These are phyloP conservation scores for Laspeyria flexula DNA, from an alignment of 2,888 invertebrate genomes.

Conservation along the genomic window DNA sequence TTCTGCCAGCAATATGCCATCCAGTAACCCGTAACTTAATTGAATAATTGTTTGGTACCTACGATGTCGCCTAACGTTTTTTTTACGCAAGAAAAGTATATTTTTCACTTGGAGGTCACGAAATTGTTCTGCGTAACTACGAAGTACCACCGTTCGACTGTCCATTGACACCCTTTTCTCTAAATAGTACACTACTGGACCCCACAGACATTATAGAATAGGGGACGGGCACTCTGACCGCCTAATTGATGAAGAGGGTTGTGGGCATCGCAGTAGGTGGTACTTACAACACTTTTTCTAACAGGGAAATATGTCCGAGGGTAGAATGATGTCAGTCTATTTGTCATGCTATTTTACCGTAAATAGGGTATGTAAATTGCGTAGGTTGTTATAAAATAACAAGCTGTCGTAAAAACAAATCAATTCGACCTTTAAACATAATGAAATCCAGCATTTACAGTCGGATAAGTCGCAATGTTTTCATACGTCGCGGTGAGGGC, in stretches of 20 bases:
- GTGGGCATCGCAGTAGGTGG: conserved; percentile 11
- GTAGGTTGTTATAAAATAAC: conserved; percentile 6
- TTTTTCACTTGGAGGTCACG: no score
- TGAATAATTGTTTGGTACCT: no score
- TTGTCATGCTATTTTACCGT: not conserved
- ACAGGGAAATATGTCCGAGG: not conserved
- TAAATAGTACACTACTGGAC: conserved; percentile 12
- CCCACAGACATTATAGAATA: conserved; percentile 18
- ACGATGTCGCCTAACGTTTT: no score
- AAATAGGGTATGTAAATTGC: conserved; percentile 1
- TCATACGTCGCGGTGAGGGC: conserved; percentile 41
- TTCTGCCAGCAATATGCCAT: no score
- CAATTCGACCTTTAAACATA: conserved; percentile 22
- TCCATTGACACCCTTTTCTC: conserved; percentile 10
- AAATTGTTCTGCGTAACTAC: not conserved
- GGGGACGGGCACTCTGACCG: conserved; percentile 23
- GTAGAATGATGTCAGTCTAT: not conserved
- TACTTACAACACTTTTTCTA: not conserved
- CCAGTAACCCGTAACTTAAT: no score
- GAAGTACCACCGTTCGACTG: conserved; percentile 10
- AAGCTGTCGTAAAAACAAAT: conserved; percentile 17
- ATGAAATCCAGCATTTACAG: conserved; percentile 27
- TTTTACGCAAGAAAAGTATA: no score
- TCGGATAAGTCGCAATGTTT: conserved; percentile 38
- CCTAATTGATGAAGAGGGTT: conserved; percentile 35